phyloP scores from a whole-genome alignment of 2,888 invertebrate species.

The Lithophane leautieri region DNA sequence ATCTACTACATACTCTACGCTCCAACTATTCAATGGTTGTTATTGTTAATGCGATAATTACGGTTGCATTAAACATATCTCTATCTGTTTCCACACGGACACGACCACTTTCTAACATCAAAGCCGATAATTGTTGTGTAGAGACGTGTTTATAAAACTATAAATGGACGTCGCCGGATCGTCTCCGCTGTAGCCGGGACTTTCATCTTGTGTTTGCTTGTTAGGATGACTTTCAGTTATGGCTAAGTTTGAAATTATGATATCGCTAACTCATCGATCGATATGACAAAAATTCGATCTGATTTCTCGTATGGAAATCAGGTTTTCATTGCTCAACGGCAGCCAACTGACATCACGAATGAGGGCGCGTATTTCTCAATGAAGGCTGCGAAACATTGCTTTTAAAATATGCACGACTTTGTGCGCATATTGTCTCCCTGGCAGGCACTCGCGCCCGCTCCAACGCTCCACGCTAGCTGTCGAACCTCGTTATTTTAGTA shows the following conservation, averaged over 20 bases:
- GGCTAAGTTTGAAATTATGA: slow-evolving; percentile 47
- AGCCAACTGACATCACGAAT: slow-evolving; percentile 87
- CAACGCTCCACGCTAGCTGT: slow-evolving; percentile 51
- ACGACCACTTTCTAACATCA: slow-evolving; percentile 82
- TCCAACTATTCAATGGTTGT: slow-evolving; percentile 41
- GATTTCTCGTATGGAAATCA: slow-evolving; percentile 87
- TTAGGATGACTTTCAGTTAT: slow-evolving; percentile 69
- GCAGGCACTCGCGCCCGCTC: slow-evolving; percentile 51
- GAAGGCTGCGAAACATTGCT: slow-evolving; percentile 88
- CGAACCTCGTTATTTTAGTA: slow-evolving; percentile 27
- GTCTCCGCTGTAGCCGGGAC: slow-evolving; percentile 70
- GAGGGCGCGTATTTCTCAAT: slow-evolving; percentile 89
- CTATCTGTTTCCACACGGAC: slow-evolving; percentile 70
- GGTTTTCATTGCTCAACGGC: slow-evolving; percentile 87
- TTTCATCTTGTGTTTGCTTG: slow-evolving; percentile 81
- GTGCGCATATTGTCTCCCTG: slow-evolving; percentile 80
- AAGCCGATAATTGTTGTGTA: slow-evolving; percentile 74
- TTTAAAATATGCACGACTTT: slow-evolving; percentile 88
- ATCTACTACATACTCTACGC: neutral
- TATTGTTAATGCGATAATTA: slow-evolving; percentile 60
- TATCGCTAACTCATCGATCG: slow-evolving; percentile 60
- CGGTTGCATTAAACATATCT: slow-evolving; percentile 50
- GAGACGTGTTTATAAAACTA: slow-evolving; percentile 63
- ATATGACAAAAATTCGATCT: slow-evolving; percentile 82
- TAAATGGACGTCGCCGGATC: slow-evolving; percentile 43